phyloP scores from a whole-genome alignment of 2,888 invertebrate species.

The Lasioglossum lativentre region DNA sequence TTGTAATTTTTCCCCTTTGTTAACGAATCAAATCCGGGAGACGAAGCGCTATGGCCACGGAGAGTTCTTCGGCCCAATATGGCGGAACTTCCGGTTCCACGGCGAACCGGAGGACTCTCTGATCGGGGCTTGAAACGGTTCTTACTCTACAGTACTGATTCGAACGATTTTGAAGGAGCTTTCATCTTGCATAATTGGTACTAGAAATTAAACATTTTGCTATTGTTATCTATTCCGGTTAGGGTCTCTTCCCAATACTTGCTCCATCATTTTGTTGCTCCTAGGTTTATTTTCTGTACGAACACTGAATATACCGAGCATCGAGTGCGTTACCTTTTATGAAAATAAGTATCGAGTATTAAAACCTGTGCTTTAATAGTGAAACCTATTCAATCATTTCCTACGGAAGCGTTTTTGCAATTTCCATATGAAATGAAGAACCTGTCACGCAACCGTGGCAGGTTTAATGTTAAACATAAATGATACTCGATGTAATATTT shows the following conservation, averaged over 20 bases:
- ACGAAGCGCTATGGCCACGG: background rate
- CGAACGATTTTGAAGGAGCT: background rate
- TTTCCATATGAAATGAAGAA: too few relatives aligned
- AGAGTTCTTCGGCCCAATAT: background rate
- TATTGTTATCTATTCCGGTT: background rate
- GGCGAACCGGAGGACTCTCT: background rate
- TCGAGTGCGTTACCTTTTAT: background rate
- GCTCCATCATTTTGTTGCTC: background rate
- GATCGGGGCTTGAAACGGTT: background rate
- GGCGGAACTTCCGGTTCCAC: background rate
- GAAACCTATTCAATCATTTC: background rate
- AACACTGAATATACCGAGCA: background rate
- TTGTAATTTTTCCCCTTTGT: slow-evolving; percentile 4
- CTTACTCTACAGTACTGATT: background rate
- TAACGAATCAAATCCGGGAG: slow-evolving; percentile 23
- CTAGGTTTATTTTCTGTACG: background rate
- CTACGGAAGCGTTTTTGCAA: background rate
- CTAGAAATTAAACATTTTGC: background rate
- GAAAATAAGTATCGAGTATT: background rate
- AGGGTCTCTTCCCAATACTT: background rate
- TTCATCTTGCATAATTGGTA: background rate
- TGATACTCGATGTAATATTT: background rate
- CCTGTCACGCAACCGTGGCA: too few relatives aligned
- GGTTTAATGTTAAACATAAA: too few relatives aligned
- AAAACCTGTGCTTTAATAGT: background rate